Conservation (phyloP, 2,113 vertebrate genomes). For the Macaca fascicularis region T2T-MFA8v1.1 NC_088385.1:16118001-16118500, state of each 20-base stretch:
- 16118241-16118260: not conserved
- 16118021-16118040: not conserved
- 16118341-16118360: not conserved
- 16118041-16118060: not conserved
- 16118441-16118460: not conserved
- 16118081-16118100: not conserved
- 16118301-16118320: not conserved
- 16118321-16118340: not conserved
- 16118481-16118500: not conserved
- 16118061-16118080: not conserved
- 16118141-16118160: not conserved
- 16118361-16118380: not conserved
- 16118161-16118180: not conserved
- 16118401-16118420: not conserved
- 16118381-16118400: not conserved
- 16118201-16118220: not conserved
- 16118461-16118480: not conserved
- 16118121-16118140: not conserved
- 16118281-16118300: not conserved
- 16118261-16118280: not conserved
- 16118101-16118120: not conserved
- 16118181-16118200: not conserved
- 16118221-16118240: not conserved
- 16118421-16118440: not conserved
- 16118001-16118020: not conserved